Percentiles rank a stretch among this genome's conserved stretches.
Evolutionary conservation across 2,797 vertebrate genomes (phyloP).

Genomic region (Enteromius treurensis): DNA sequence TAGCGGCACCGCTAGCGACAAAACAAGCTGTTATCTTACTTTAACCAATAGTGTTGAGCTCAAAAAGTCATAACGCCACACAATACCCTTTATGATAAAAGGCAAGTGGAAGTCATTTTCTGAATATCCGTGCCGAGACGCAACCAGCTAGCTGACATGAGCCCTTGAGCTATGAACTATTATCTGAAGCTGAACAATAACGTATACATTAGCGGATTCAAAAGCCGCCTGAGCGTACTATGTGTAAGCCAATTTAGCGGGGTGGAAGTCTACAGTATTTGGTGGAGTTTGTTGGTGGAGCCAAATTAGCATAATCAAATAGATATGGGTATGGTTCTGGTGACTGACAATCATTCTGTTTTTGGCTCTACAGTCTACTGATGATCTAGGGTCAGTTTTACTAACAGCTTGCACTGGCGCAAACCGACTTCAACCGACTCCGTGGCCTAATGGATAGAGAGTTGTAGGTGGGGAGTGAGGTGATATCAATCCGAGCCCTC

Average conservation of each 20-base stretch:
- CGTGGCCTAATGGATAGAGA: too few relatives aligned
- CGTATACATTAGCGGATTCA: slow-evolving; percentile 34
- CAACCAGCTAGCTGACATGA: slow-evolving; percentile 9
- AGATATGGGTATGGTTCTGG: not conserved
- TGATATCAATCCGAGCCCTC: not conserved
- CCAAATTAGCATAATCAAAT: not conserved
- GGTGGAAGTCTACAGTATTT: not conserved
- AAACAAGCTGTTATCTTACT: slow-evolving; percentile 40
- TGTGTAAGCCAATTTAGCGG: not conserved
- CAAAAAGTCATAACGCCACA: slow-evolving; percentile 16
- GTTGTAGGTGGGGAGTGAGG: too few relatives aligned
- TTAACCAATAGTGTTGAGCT: slow-evolving; percentile 30
- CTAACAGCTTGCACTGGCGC: not conserved
- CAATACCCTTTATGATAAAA: slow-evolving; percentile 38
- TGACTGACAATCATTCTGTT: not conserved
- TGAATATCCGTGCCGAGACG: not conserved
- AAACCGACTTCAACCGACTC: not conserved
- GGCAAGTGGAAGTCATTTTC: slow-evolving; percentile 16
- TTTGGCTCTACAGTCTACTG: not conserved
- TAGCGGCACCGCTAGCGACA: slow-evolving; percentile 34
- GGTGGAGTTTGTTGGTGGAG: not conserved
- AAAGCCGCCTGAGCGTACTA: not conserved
- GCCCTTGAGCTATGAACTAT: slow-evolving; percentile 38
- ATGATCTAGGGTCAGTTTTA: not conserved
- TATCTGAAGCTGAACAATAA: slow-evolving; percentile 48